Conservation (phyloP, 2,888 invertebrate genomes). For the Limnephilus lunatus region DNA sequence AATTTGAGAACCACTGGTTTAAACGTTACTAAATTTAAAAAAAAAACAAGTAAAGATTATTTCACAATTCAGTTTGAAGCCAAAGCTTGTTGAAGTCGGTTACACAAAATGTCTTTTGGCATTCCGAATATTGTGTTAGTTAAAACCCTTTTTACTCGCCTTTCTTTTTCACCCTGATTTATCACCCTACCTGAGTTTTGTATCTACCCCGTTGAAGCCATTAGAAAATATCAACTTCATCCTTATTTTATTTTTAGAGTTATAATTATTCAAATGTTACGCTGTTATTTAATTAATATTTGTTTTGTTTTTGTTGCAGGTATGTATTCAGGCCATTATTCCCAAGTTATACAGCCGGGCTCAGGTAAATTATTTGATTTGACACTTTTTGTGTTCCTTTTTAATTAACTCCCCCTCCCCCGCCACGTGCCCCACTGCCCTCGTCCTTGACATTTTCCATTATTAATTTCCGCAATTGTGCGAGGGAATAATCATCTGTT, state of each 20-base stretch:
- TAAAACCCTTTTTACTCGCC: neutral
- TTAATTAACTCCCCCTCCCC: slow-evolving; percentile 24
- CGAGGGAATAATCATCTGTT: slow-evolving; percentile 23
- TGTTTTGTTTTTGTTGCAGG: slow-evolving; percentile 50
- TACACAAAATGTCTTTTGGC: too few relatives aligned
- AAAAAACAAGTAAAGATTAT: too few relatives aligned
- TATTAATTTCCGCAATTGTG: slow-evolving; percentile 37
- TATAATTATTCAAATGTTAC: too few relatives aligned
- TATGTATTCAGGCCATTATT: slow-evolving; percentile 44
- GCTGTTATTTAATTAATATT: slow-evolving; percentile 2
- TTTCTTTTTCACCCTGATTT: too few relatives aligned
- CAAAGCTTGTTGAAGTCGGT: too few relatives aligned
- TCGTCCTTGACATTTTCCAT: slow-evolving; percentile 14
- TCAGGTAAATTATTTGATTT: slow-evolving; percentile 46
- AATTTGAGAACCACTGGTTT: too few relatives aligned
- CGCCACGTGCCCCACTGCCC: neutral
- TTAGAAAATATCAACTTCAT: neutral
- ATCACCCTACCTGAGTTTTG: neutral
- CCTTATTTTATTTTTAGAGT: slow-evolving; percentile 10
- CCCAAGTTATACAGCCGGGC: slow-evolving; percentile 8
- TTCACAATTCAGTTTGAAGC: too few relatives aligned
- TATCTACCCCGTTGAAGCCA: neutral
- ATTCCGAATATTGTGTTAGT: too few relatives aligned
- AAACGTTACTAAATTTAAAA: too few relatives aligned
- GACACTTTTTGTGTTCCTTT: slow-evolving; percentile 20